Percentiles rank a stretch among this genome's conserved stretches.
Conservation (phyloP, 1,140 invertebrate genomes). For the Pollicipes pollicipes region DNA sequence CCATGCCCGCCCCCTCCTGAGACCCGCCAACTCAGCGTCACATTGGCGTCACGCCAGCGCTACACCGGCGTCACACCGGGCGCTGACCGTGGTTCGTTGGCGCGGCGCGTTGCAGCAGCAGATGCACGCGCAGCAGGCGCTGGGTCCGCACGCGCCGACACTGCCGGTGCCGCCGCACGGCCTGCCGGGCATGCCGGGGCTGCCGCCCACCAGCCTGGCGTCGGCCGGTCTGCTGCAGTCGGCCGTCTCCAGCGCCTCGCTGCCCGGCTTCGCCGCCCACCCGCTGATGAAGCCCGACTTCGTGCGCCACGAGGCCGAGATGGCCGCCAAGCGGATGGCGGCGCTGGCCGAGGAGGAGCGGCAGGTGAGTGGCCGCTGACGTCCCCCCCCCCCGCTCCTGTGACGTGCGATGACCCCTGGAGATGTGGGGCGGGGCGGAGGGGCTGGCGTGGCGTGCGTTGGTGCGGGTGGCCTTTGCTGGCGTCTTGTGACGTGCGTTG, state of each 20-base stretch:
- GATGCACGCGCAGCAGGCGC: constrained; percentile 20
- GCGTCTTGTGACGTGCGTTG: too few relatives aligned
- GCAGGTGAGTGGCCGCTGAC: neutral
- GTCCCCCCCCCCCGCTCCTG: too few relatives aligned
- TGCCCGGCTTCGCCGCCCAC: constrained; percentile 4
- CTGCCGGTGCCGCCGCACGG: constrained; percentile 18
- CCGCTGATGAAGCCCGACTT: constrained; percentile 3
- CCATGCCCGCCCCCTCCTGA: too few relatives aligned
- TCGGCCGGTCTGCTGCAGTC: constrained; percentile 16
- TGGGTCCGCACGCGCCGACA: constrained; percentile 17
- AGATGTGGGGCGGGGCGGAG: too few relatives aligned
- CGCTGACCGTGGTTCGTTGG: too few relatives aligned
- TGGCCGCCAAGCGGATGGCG: constrained; percentile 2
- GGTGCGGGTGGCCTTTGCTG: too few relatives aligned
- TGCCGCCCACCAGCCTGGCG: constrained; percentile 15
- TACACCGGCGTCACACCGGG: too few relatives aligned
- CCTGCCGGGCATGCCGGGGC: constrained; percentile 16
- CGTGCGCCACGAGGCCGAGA: neutral
- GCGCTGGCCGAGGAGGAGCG: constrained; percentile 2
- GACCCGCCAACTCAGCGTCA: too few relatives aligned
- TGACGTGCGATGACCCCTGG: too few relatives aligned
- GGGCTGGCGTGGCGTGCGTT: too few relatives aligned
- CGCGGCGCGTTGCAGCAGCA: too few relatives aligned
- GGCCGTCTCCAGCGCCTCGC: neutral
- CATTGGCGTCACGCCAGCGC: too few relatives aligned